phyloP scores from a whole-genome alignment of 2,797 vertebrate species.

The Thunnus albacares region DNA sequence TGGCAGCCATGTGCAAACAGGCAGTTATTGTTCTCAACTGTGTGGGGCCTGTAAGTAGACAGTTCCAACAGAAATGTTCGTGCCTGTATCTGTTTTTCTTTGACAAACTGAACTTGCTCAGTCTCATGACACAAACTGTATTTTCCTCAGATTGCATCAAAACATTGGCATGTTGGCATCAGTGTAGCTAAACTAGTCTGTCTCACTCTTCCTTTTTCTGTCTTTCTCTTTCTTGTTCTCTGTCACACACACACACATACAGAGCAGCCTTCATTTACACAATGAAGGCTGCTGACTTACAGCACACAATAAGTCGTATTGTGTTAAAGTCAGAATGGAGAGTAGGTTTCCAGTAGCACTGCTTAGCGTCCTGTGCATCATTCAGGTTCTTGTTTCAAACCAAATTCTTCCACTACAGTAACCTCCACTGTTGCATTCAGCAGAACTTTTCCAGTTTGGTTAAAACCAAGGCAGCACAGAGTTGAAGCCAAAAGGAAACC shows the following conservation, averaged over 20 bases:
- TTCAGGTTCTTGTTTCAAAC: slow-evolving; percentile 44
- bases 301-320: slow-evolving; percentile 66
- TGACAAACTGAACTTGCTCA: neutral
- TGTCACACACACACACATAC: neutral
- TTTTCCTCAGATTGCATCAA: slow-evolving; percentile 33
- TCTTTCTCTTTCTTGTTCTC: neutral
- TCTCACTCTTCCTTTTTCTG: neutral
- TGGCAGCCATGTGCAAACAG: slow-evolving; percentile 94
- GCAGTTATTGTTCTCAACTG: slow-evolving; percentile 94
- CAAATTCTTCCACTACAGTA: slow-evolving; percentile 12
- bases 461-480: slow-evolving; percentile 6
- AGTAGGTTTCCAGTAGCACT: slow-evolving; percentile 44
- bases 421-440: slow-evolving; percentile 3
- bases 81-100: neutral
- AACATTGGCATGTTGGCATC: slow-evolving; percentile 16
- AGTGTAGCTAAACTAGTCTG: neutral
- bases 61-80: neutral
- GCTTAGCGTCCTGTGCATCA: slow-evolving; percentile 25
- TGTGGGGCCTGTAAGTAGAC: slow-evolving; percentile 94
- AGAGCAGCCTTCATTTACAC: slow-evolving; percentile 52
- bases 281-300: slow-evolving; percentile 55
- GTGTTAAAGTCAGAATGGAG: slow-evolving; percentile 54
- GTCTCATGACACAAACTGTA: neutral
- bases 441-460: slow-evolving; percentile 4
- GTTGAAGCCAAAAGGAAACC: neutral